Evolutionary conservation across 1,140 invertebrate genomes (phyloP).

Genomic region (honey bee (Apis mellifera)): Amel_HAv3.1 CM009937.2:1375001-1375500

Average conservation of each 20-base stretch:
- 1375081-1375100: slow-evolving; percentile 88
- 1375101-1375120: slow-evolving; percentile 76
- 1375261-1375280: slow-evolving; percentile 34
- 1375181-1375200: slow-evolving; percentile 47
- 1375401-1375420: slow-evolving; percentile 77
- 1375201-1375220: slow-evolving; percentile 9
- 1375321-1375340: slow-evolving; percentile 2
- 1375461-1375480: slow-evolving; percentile 79
- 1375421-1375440: slow-evolving; percentile 76
- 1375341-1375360: neutral
- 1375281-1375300: slow-evolving; percentile 35
- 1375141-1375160: slow-evolving; percentile 89
- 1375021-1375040: slow-evolving; percentile 97
- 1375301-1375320: slow-evolving; percentile 35
- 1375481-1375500: slow-evolving; percentile 84
- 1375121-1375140: slow-evolving; percentile 89
- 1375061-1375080: slow-evolving; percentile 97
- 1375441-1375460: slow-evolving; percentile 76
- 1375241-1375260: slow-evolving; percentile 8
- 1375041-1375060: slow-evolving; percentile 98
- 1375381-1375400: neutral
- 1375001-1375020: slow-evolving; percentile 97
- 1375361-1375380: neutral
- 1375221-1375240: slow-evolving; percentile 43
- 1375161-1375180: slow-evolving; percentile 88